Base-by-base conservation (phyloP, 2,888 invertebrate species). In the Clostera curtula region DNA sequence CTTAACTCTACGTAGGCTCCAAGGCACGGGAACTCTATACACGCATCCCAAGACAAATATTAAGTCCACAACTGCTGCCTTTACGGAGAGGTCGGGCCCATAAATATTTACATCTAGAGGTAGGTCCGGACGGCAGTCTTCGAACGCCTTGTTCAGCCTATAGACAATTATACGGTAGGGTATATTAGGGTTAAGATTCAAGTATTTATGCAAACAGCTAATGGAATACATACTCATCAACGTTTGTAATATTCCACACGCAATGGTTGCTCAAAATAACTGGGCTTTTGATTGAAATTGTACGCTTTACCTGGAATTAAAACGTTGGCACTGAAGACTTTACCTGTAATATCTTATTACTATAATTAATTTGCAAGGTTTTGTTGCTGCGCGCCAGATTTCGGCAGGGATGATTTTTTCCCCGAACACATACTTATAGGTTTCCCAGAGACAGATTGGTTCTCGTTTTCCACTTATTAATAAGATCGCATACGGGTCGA, bases 181-280 rank as follows among this genome's bases (percentile, higher is more conserved):
- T 3, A 16, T 12, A 15, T 16, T 3, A 7, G n/a, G 12, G 11
- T 13, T 13, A 8, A 15, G 9, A n/a, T 6, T 18, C 5, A 18
- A 18, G 3, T 12, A 20, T 12, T 12, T 19, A 5, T 4, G 6
- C 11, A 18, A 6, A 12, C n/a, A 7, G 5, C 26, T 11, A 24
- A 21, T 8, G 16, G 14, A 5, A 12, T 40, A 71, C 83, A 47
- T 48, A 83, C 84, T 68, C 74, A 11, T 72, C 60, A 1, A 83
- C 58, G 33, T 83, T 82, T n/a, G 62, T 49, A 15, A 82, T 69
- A 40, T 76, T 80, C 83, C 83, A 82, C 25, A 82, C 60, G 39
- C 77, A 79, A 34, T 83, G 71, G 46, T 83, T 76, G 40, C 79
- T 82, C 27, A 83, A 52, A 39, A 77, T 77, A 4, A 82, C 62